Conservation (phyloP, 2,888 invertebrate species). For the Acanthosepion esculentum region DNA sequence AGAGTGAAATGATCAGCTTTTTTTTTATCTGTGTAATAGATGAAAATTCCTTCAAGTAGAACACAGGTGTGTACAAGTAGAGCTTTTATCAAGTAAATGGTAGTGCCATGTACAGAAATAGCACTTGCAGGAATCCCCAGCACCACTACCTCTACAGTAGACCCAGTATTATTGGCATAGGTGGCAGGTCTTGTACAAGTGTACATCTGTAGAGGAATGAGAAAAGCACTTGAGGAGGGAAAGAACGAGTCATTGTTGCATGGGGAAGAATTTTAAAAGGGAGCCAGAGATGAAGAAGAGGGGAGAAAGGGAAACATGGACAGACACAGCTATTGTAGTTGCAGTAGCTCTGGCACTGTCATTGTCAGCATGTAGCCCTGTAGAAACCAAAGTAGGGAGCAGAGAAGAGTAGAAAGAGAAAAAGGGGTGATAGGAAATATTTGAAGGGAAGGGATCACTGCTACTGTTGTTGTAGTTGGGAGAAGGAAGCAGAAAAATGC, state of each 20-base stretch:
- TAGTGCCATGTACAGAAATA: not conserved
- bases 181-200: conserved; percentile 25
- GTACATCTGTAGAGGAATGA: conserved; percentile 41
- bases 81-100: not conserved
- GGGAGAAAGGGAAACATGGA: conserved; percentile 47
- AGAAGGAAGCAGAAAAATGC: not conserved
- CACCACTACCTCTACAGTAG: conserved; percentile 9
- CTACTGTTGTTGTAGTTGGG: not conserved
- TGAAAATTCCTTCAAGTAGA: not conserved
- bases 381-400: conserved; percentile 18
- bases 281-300: conserved; percentile 48
- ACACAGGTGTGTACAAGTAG: conserved; percentile 33
- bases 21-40: not conserved
- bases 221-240: conserved; percentile 40
- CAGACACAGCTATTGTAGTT: conserved; percentile 47
- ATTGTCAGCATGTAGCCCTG: conserved; percentile 9
- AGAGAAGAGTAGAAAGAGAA: not conserved
- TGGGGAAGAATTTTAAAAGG: conserved; percentile 19
- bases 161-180: not conserved
- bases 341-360: not conserved
- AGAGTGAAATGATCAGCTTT: not conserved
- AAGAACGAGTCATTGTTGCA: conserved; percentile 39
- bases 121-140: conserved; percentile 33
- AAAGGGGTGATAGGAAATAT: not conserved
- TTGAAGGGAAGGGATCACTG: conserved; percentile 8